Base-by-base conservation (phyloP, 2,113 vertebrate species). In the Vulpes vulpes region DNA sequence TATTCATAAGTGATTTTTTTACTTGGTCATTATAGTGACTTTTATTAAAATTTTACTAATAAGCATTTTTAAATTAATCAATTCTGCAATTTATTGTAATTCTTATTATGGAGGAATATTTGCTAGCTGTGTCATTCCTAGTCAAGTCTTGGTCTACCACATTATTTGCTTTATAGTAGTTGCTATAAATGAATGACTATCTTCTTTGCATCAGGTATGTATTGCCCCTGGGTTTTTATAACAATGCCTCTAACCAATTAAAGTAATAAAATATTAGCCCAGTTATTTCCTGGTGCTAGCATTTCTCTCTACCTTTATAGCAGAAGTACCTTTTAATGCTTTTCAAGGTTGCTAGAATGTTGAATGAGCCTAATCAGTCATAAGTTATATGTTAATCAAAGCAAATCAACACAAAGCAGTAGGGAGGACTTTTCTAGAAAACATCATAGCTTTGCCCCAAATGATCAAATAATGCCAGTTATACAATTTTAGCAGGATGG, bases 1-100 rank as follows among this genome's bases (percentile, higher is more conserved):
- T 92, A 80, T 91, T 95, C 35, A 11, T 95, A 69, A 78, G 16
- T 88, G 43, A 79, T 97, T 92, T 95, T 96, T 95, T 94, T 88
- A 43, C 11, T 80, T 71, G 55, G 43, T 97, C 62, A 89, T 76
- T 94, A 0, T 92, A 65, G 5, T 91, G 67, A 88, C 53, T 95
- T 93, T n/a, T 62, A 79, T 80, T 62, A 91, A 73, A 86, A 81
- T 88, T 95, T 88, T 96, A 76, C 43, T 89, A 35, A 32, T 83
- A 93, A 87, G 30, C 38, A 80, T n/a, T 17, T 95, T 57, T 32
- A 87, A 78, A 78, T 89, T 78, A 91, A 74, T 38, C 59, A 67
- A 60, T 35, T 38, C 11, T 49, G 2, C 25, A 5, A 62, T 85
- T 90, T 93, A 94, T 76, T 74, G 11, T 74, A 43, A 80, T 69